phyloP scores from a whole-genome alignment of 2,888 invertebrate species.

The Drosophila sordidula region DNA sequence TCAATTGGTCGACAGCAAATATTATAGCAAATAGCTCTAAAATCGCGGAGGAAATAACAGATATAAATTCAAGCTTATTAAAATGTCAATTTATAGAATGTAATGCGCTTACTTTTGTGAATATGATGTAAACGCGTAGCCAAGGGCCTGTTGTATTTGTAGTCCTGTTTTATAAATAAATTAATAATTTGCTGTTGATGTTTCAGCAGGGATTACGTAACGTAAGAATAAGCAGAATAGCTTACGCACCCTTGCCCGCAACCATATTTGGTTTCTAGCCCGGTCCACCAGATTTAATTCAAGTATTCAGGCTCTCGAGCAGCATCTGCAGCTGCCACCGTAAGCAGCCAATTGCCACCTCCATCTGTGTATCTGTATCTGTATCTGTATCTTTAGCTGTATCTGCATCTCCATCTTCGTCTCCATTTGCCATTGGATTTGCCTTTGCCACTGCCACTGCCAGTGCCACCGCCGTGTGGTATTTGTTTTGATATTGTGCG shows the following conservation, averaged over 20 bases:
- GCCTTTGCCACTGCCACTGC: constrained; percentile 11
- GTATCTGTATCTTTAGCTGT: no score
- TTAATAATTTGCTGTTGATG: constrained; percentile 33
- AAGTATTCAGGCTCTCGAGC: not conserved
- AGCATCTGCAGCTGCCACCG: constrained; percentile 25
- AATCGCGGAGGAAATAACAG: no score
- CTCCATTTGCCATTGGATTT: not conserved
- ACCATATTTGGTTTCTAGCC: not conserved
- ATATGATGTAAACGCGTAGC: no score
- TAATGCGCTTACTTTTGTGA: no score
- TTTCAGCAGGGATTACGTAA: constrained; percentile 40
- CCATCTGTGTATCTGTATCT: not conserved
- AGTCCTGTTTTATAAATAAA: no score
- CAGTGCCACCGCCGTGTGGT: constrained; percentile 32
- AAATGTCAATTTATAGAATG: no score
- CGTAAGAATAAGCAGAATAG: constrained; percentile 48
- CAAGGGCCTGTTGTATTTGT: not conserved
- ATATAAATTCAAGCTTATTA: no score
- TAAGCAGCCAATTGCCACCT: constrained; percentile 13
- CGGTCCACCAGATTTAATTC: not conserved
- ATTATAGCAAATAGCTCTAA: no score
- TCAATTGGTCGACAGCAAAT: no score
- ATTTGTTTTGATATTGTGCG: constrained; percentile 69
- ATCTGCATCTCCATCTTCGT: no score
- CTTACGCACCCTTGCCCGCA: constrained; percentile 30